Evolutionary conservation across 2,113 vertebrate genomes (phyloP).

Genomic region (Poecile atricapillus): DNA sequence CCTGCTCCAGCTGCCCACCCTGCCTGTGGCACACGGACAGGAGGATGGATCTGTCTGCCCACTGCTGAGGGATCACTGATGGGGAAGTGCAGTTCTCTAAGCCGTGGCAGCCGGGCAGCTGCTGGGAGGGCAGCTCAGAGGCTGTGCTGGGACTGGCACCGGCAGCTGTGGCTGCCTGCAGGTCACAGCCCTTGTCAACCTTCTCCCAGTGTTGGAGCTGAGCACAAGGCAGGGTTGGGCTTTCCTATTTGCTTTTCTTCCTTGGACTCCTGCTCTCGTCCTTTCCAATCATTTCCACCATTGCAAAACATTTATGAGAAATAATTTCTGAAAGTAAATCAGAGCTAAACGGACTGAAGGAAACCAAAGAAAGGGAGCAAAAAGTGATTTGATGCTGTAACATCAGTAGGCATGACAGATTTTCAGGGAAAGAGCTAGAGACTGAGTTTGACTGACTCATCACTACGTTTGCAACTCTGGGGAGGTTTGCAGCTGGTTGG

Average conservation of each 20-base stretch:
- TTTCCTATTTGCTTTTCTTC: not conserved
- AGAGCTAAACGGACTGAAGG: not conserved
- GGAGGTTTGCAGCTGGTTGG: conserved; percentile 39
- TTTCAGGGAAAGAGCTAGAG: not conserved
- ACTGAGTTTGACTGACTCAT: not conserved
- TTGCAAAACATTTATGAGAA: not conserved
- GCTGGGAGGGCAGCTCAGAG: fast-evolving
- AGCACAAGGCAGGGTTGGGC: not conserved
- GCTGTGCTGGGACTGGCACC: fast-evolving
- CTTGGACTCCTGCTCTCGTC: not conserved
- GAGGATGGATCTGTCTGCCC: fast-evolving
- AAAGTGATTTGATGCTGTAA: not conserved
- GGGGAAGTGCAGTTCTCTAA: fast-evolving
- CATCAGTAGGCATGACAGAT: not conserved
- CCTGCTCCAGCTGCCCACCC: not conserved
- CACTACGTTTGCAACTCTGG: not conserved
- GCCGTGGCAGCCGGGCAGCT: not conserved
- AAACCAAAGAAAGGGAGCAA: not conserved
- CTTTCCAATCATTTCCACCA: not conserved
- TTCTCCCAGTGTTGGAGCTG: not conserved
- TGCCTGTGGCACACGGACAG: fast-evolving
- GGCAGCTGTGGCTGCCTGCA: not conserved
- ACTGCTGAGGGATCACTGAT: not conserved
- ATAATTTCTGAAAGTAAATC: not conserved
- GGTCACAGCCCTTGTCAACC: not conserved